Evolutionary conservation across 2,797 vertebrate species (phyloP), one percentile per base, ranked within the genome.

Genomic region (Sphenodon punctatus): DNA sequence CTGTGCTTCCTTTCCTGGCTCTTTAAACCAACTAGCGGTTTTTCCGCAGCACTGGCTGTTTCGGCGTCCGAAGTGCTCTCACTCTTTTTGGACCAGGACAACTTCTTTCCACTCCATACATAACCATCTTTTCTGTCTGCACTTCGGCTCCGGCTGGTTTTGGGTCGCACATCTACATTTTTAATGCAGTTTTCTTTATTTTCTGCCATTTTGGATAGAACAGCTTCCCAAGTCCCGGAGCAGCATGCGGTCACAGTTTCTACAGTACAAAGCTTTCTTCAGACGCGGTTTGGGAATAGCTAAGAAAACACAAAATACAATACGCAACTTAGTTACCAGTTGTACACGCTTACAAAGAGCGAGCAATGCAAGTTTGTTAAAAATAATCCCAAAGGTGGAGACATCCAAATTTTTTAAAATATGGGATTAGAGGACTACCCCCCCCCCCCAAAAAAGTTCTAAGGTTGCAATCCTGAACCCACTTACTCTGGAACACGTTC

Each of bases 101-200:
- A 96, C 78, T 99, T 99, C 94, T 99, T 99, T 16, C 97, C 96
- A 39, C 96, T 97, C 97, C 98, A 98, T 22, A 97, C 96, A 2
- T 98, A 98, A 32, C 98, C 98, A 1, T 97, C 96, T 87, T 96
- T 97, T 67, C 95, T 94, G 95, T 99, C 98, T 0, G 97, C 97
- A 2, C 98, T 99, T 94, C 98, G 97, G 85, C 98, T 98, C 71
- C 98, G 96, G 88, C 94, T 96, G 78, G 94, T 96, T 91, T 99
- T 99, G 65, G 98, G 98, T 59, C 97, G 97, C 4, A 97, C 96
- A n/a, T 98, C 98, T 5, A 95, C 76, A 4, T 93, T 96, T 88
- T 96, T 95, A 34, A 92, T 77, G 16, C 95, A 96, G 88, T 94
- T 95, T 74, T 99, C 98, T 86, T 89, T 94, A 67, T 92, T 95